phyloP scores from a whole-genome alignment of 2,888 invertebrate species.

The Cylindroiulus punctatus region DNA sequence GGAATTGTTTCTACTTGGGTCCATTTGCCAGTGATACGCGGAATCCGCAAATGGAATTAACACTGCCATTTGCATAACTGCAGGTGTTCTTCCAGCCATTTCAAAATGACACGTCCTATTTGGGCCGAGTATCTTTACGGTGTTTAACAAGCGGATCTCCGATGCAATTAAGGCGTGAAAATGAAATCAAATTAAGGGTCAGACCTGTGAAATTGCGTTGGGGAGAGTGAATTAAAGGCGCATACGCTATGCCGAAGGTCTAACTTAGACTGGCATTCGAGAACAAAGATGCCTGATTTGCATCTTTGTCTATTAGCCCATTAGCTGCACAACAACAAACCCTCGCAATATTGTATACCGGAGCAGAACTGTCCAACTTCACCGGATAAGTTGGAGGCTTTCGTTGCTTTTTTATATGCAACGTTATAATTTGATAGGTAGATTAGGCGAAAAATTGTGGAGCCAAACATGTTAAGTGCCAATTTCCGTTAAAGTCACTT shows the following conservation, averaged over 20 bases:
- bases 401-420: too few relatives aligned
- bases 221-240: not conserved
- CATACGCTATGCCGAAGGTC: too few relatives aligned
- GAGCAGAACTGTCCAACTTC: too few relatives aligned
- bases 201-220: not conserved
- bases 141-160: not conserved
- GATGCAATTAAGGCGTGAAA: constrained; percentile 29
- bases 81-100: not conserved
- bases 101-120: not conserved
- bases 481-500: too few relatives aligned
- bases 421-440: too few relatives aligned
- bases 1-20: not conserved
- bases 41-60: not conserved
- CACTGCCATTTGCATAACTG: constrained; percentile 14
- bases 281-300: not conserved
- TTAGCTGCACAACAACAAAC: too few relatives aligned
- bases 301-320: not conserved
- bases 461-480: too few relatives aligned
- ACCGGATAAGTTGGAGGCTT: too few relatives aligned
- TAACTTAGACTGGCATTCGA: not conserved
- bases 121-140: not conserved
- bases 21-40: constrained; percentile 4
- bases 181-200: constrained; percentile 16
- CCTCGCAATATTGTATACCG: too few relatives aligned
- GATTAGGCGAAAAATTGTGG: too few relatives aligned